These are phyloP conservation scores for Brachyalestes nurse DNA, from an alignment of 2,797 vertebrate species.

Conservation along the genomic window DNA sequence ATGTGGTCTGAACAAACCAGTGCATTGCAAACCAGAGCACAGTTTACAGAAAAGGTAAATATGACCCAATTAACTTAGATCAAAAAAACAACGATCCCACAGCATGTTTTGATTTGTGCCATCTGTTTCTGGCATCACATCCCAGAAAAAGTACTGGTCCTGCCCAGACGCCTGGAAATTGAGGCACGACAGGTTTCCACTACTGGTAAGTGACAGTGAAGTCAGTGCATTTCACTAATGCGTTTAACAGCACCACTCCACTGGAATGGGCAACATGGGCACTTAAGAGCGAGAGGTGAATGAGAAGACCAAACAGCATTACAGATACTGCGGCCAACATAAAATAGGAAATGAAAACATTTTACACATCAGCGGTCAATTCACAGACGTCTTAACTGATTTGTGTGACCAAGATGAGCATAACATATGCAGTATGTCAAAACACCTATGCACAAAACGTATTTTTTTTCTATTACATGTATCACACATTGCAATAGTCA, in stretches of 20 bases:
- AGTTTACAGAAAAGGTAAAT: background rate
- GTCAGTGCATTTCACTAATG: slow-evolving; percentile 37
- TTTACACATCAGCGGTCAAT: slow-evolving; percentile 7
- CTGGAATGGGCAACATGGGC: background rate
- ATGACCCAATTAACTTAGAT: background rate
- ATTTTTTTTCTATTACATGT: no score
- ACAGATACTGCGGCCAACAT: background rate
- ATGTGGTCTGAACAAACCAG: background rate
- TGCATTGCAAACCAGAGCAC: background rate
- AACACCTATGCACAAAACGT: background rate
- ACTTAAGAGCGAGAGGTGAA: background rate
- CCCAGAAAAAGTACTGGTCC: background rate
- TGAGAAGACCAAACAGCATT: background rate
- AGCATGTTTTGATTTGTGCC: no score
- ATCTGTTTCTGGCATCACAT: slow-evolving; percentile 12
- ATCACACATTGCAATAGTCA: no score
- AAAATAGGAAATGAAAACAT: background rate
- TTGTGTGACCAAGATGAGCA: background rate
- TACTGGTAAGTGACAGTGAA: slow-evolving; percentile 29
- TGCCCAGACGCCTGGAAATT: slow-evolving; percentile 36
- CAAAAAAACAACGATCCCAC: background rate
- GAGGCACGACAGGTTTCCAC: slow-evolving; percentile 34
- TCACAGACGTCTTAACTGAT: no score
- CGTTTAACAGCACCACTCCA: slow-evolving; percentile 30
- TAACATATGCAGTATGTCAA: background rate